Evolutionary conservation across 1,140 invertebrate genomes (phyloP).

Genomic region (Drepana arcuata): DNA sequence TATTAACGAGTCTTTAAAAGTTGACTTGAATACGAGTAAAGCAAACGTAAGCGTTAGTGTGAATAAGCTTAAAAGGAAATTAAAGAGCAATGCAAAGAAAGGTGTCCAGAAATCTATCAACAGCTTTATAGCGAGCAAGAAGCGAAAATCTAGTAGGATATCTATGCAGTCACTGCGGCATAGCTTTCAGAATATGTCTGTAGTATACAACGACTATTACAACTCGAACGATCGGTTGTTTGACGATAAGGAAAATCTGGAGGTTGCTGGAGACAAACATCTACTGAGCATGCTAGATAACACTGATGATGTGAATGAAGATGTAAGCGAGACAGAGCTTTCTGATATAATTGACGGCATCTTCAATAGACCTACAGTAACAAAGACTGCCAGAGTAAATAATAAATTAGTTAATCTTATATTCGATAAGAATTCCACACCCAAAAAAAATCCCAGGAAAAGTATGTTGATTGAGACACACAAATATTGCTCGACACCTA

Average conservation of each 20-base stretch:
- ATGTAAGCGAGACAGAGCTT: constrained; percentile 67
- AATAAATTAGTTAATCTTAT: constrained; percentile 49
- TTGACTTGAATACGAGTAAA: constrained; percentile 33
- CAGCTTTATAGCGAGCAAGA: constrained; percentile 42
- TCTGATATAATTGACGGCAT: constrained; percentile 76
- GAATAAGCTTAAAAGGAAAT: constrained; percentile 42
- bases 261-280: constrained; percentile 13
- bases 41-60: constrained; percentile 44
- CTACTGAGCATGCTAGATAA: constrained; percentile 47
- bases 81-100: constrained; percentile 29
- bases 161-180: constrained; percentile 15
- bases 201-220: constrained; percentile 11
- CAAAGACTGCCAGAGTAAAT: constrained; percentile 41
- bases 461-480: constrained; percentile 21
- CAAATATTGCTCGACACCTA: constrained; percentile 57
- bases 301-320: constrained; percentile 66
- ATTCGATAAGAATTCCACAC: constrained; percentile 42
- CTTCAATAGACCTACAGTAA: constrained; percentile 40
- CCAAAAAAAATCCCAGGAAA: constrained; percentile 21
- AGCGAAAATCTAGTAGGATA: constrained; percentile 25
- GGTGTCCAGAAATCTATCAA: constrained; percentile 42
- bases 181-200: constrained; percentile 31
- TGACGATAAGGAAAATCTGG: constrained; percentile 22
- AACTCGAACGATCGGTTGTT: constrained; percentile 1
- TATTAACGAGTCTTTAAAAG: constrained; percentile 36